Evolutionary conservation across 2,888 invertebrate species (phyloP).

Genomic region (Drosophila phalerata): DNA sequence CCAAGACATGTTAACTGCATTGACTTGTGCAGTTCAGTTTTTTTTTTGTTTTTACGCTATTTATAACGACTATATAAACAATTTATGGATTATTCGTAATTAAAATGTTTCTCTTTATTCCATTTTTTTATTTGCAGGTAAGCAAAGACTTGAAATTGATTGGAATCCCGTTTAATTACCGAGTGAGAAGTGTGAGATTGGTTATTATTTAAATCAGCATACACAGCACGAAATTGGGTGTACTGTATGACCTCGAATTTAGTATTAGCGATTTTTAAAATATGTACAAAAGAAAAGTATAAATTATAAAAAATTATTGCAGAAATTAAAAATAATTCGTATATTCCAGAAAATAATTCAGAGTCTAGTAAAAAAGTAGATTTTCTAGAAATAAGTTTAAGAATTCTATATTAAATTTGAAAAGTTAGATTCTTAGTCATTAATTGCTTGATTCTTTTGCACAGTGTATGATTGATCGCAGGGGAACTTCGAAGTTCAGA

Average conservation of each 20-base stretch:
- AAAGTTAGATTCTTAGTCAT: no score
- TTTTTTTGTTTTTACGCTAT: slow-evolving; percentile 6
- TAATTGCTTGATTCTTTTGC: background rate
- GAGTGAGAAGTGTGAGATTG: background rate
- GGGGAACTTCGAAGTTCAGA: background rate
- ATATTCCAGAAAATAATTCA: no score
- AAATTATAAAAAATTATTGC: no score
- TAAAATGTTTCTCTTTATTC: slow-evolving; percentile 51
- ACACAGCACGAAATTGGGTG: no score
- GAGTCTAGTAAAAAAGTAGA: no score
- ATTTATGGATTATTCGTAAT: slow-evolving; percentile 66
- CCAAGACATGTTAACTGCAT: slow-evolving; percentile 41
- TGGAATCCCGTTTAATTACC: slow-evolving; percentile 30
- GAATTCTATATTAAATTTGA: no score
- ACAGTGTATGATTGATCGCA: background rate
- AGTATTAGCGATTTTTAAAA: no score
- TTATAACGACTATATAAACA: slow-evolving; percentile 27
- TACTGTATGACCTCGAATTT: no score
- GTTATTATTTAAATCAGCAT: background rate
- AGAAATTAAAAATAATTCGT: no score
- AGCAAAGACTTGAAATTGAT: slow-evolving; percentile 44
- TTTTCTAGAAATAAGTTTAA: no score
- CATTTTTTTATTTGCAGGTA: slow-evolving; percentile 67
- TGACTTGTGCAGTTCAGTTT: slow-evolving; percentile 2
- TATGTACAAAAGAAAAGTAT: no score